Evolutionary conservation across 1,140 invertebrate genomes (phyloP).

Genomic region (Cherax destructor): DNA sequence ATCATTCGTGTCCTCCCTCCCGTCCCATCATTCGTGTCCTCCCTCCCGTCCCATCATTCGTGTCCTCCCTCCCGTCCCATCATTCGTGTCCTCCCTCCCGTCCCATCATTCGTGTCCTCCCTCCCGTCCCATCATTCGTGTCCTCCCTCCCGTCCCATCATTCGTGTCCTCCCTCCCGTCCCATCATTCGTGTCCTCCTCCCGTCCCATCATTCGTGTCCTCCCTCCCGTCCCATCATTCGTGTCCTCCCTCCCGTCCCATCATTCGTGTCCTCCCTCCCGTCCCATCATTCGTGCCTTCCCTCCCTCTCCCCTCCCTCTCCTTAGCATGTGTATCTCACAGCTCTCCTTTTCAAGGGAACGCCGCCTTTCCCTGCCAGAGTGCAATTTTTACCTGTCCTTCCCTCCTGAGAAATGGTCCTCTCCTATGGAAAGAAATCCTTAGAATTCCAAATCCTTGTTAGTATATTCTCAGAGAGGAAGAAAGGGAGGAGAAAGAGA

Average conservation of each 20-base stretch:
- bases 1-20: too few species aligned
- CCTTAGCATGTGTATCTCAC: constrained; percentile 14
- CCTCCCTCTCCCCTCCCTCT: constrained; percentile 10
- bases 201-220: neutral
- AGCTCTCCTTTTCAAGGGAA: constrained; percentile 56
- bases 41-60: too few species aligned
- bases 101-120: neutral
- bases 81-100: neutral
- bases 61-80: neutral
- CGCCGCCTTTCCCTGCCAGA: constrained; percentile 52
- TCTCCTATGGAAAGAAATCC: constrained; percentile 51
- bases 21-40: too few species aligned
- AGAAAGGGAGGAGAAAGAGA: neutral
- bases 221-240: neutral
- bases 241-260: neutral
- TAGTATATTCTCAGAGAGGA: constrained; percentile 30
- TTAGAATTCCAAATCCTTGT: constrained; percentile 63
- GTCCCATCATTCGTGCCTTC: neutral
- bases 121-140: neutral
- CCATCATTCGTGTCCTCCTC: neutral
- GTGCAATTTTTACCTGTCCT: constrained; percentile 63
- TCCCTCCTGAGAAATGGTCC: constrained; percentile 52
- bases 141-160: neutral
- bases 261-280: neutral
- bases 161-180: neutral